Evolutionary conservation across 1,140 invertebrate genomes (phyloP).

Genomic region (Phymorhynchus buccinoides): DNA sequence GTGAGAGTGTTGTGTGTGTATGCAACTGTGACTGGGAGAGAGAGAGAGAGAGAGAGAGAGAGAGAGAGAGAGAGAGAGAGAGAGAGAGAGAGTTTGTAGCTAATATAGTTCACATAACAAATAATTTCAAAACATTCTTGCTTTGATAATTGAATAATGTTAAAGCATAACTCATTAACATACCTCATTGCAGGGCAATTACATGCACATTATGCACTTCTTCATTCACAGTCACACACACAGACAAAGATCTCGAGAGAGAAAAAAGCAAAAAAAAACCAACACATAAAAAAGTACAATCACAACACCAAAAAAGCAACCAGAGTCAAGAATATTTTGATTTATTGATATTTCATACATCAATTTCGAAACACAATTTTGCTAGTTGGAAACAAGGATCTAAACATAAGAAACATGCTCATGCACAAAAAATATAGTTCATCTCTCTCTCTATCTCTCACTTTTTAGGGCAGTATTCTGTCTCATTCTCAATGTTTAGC

Average conservation of each 20-base stretch:
- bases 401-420: constrained; percentile 36
- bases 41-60: too few species aligned
- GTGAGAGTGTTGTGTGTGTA: too few species aligned
- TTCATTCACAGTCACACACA: background rate
- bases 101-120: too few species aligned
- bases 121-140: too few species aligned
- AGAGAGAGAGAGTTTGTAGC: too few species aligned
- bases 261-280: background rate
- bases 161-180: background rate
- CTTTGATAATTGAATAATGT: too few species aligned
- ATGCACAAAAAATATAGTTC: background rate
- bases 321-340: constrained; percentile 25
- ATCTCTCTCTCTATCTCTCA: background rate
- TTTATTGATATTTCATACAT: constrained; percentile 21
- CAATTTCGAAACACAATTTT: background rate
- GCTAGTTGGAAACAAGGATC: background rate
- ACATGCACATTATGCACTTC: background rate
- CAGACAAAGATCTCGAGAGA: background rate
- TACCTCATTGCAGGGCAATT: background rate
- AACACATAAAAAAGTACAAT: background rate
- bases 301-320: background rate
- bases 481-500: too few species aligned
- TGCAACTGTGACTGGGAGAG: too few species aligned
- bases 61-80: too few species aligned
- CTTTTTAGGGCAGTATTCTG: background rate